Evolutionary conservation across 1,140 invertebrate genomes (phyloP).

Genomic region (Drosophila quadrilineata): DNA sequence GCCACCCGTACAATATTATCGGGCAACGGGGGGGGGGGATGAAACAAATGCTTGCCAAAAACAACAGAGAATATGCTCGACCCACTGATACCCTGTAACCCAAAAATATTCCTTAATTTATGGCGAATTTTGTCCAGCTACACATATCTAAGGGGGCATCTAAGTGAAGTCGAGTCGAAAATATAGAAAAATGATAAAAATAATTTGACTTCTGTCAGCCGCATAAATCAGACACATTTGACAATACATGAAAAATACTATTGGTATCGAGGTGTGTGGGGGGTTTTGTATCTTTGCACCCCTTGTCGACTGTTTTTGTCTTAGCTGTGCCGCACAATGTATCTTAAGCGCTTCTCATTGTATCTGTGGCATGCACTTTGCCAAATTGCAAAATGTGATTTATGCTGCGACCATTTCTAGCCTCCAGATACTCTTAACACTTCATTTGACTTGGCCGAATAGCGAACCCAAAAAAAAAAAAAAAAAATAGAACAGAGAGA

Average conservation of each 20-base stretch:
- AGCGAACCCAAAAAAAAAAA: neutral
- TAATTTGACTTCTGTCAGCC: slow-evolving; percentile 49
- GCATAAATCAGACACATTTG: slow-evolving; percentile 54
- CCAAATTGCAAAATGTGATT: slow-evolving; percentile 69
- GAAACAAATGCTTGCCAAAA: neutral
- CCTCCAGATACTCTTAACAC: slow-evolving; percentile 61
- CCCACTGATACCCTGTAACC: too few relatives aligned
- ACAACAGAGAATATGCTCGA: slow-evolving; percentile 17
- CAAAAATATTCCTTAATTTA: too few relatives aligned
- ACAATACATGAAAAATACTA: slow-evolving; percentile 42
- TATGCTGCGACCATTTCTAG: slow-evolving; percentile 44
- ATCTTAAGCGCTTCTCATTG: slow-evolving; percentile 3
- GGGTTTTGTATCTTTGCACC: too few relatives aligned
- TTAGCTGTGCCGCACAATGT: slow-evolving; percentile 14
- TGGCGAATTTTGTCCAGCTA: slow-evolving; percentile 5
- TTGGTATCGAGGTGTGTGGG: too few relatives aligned
- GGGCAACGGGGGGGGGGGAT: neutral
- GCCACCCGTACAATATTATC: slow-evolving; percentile 19
- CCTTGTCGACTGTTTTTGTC: slow-evolving; percentile 10
- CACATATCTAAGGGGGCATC: too few relatives aligned
- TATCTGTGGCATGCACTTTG: slow-evolving; percentile 55
- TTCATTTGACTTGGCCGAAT: slow-evolving; percentile 50
- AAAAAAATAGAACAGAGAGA: too few relatives aligned
- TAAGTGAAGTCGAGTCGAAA: slow-evolving; percentile 5
- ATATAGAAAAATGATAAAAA: slow-evolving; percentile 23